phyloP scores from a whole-genome alignment of 2,888 invertebrate species.

The Sepiola atlantica region DNA sequence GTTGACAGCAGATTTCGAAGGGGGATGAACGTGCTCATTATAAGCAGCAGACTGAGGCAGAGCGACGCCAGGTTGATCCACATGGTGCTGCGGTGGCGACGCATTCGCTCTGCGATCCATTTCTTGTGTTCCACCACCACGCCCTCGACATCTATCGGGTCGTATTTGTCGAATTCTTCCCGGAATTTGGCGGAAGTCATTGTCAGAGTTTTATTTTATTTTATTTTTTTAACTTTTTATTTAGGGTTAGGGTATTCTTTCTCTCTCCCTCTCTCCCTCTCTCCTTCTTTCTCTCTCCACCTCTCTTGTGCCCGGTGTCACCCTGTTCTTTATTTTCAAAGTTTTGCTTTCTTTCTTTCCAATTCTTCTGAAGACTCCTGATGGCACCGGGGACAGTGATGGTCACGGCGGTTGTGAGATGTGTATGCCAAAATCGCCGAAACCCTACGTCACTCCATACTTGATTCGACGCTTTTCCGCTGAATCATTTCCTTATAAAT shows the following conservation, averaged over 20 bases:
- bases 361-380: background rate
- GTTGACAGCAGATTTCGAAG: slow-evolving; percentile 44
- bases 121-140: slow-evolving; percentile 46
- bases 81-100: slow-evolving; percentile 44
- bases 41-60: slow-evolving; percentile 41
- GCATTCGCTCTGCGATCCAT: slow-evolving; percentile 46
- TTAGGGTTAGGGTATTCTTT: background rate
- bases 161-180: slow-evolving; percentile 45
- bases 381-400: background rate
- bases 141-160: slow-evolving; percentile 46
- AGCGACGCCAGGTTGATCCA: slow-evolving; percentile 47
- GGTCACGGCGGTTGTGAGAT: background rate
- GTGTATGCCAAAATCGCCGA: background rate
- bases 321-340: background rate
- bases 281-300: background rate
- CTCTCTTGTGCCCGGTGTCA: background rate
- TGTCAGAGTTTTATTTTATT: background rate
- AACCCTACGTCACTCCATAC: background rate
- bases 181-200: slow-evolving; percentile 47
- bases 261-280: background rate
- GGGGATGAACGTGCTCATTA: slow-evolving; percentile 38
- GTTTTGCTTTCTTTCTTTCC: background rate
- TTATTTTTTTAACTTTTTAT: too few relatives aligned
- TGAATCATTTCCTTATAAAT: background rate
- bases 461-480: background rate